phyloP scores from a whole-genome alignment of 2,888 invertebrate genomes.

The Lepidochitona cinerea region DNA sequence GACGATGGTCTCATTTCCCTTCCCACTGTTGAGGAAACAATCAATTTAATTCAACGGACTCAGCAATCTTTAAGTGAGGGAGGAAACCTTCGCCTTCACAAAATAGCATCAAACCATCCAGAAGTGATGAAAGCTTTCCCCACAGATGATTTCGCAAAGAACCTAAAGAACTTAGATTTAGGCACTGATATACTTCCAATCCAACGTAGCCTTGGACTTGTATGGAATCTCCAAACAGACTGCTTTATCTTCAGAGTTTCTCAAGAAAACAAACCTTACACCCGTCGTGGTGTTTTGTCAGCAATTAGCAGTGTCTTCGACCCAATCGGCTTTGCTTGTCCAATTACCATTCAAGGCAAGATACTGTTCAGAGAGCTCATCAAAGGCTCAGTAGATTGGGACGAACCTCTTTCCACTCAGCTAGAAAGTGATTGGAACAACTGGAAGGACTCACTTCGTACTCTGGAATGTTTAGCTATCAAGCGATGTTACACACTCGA shows the following conservation, averaged over 20 bases:
- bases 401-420: conserved; percentile 23
- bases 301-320: conserved; percentile 22
- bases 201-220: conserved; percentile 4
- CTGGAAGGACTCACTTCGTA: conserved; percentile 15
- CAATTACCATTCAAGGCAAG: conserved; percentile 17
- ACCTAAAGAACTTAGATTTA: neutral
- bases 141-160: neutral
- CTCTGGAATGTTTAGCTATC: too few species aligned
- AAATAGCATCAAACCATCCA: neutral
- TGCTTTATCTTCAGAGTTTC: neutral
- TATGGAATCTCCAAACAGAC: conserved; percentile 2
- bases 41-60: neutral
- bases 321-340: conserved; percentile 18
- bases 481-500: too few species aligned
- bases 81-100: neutral
- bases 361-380: conserved; percentile 13
- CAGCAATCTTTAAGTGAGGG: neutral
- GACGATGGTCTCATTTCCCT: neutral
- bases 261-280: conserved; percentile 7
- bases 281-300: conserved; percentile 19
- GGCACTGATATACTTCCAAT: neutral
- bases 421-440: conserved; percentile 19
- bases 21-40: neutral
- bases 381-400: conserved; percentile 9
- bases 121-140: neutral